Conservation (phyloP, 1,140 invertebrate genomes). For the Anastrepha obliqua region DNA sequence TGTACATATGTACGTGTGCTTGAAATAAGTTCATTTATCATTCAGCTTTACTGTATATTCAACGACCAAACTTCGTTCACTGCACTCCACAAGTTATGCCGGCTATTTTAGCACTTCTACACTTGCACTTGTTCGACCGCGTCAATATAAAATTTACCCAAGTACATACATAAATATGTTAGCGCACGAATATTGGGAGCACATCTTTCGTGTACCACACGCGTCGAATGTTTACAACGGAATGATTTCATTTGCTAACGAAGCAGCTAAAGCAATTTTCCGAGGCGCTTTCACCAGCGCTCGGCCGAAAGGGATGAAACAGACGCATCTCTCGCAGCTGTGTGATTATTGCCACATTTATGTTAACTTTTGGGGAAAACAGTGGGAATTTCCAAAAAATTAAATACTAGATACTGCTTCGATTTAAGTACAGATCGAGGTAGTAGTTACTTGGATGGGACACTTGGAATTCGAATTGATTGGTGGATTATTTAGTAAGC, state of each 20-base stretch:
- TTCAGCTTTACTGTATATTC: too few species aligned
- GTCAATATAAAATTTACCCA: neutral
- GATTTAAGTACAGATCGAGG: too few species aligned
- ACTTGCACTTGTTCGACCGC: neutral
- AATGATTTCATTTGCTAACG: neutral
- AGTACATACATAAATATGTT: neutral
- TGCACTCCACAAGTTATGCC: constrained; percentile 41
- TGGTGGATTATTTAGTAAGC: too few species aligned
- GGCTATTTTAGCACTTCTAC: constrained; percentile 1
- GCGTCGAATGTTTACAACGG: constrained; percentile 39
- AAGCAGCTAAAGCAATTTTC: neutral
- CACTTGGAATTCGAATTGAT: too few species aligned
- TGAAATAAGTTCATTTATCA: too few species aligned
- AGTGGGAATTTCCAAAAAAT: too few species aligned
- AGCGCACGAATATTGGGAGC: neutral
- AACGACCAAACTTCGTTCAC: neutral
- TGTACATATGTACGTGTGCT: too few species aligned
- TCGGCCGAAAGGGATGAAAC: neutral
- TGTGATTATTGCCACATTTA: neutral
- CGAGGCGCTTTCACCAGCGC: neutral
- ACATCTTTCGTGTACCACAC: neutral
- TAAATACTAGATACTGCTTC: too few species aligned
- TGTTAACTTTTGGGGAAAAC: too few species aligned
- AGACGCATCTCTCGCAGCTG: neutral
- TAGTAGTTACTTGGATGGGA: too few species aligned